These are phyloP conservation scores for Lordiphosa collinella DNA, from an alignment of 1,140 invertebrate species.

Conservation along the genomic window DNA sequence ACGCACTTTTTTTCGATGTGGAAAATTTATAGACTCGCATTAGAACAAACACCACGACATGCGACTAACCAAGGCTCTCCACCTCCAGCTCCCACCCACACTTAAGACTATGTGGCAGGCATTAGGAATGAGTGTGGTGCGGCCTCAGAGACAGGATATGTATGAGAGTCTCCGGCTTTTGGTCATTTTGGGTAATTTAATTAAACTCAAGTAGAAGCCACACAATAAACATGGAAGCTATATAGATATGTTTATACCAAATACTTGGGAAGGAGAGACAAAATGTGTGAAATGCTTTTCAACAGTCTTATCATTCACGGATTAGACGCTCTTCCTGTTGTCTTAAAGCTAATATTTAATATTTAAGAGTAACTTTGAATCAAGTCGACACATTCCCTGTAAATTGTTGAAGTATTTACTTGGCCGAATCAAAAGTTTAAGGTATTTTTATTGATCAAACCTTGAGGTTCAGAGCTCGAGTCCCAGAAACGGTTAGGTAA, in stretches of 20 bases:
- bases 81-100: slow-evolving; percentile 4
- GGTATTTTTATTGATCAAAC: too few species aligned
- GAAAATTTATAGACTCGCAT: slow-evolving; percentile 49
- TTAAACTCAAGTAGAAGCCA: slow-evolving; percentile 28
- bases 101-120: slow-evolving; percentile 21
- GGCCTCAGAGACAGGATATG: neutral
- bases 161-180: neutral
- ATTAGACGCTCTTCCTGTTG: too few species aligned
- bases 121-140: neutral
- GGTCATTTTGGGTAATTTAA: slow-evolving; percentile 45
- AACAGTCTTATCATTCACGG: too few species aligned
- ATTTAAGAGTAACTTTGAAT: too few species aligned
- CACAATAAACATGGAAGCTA: neutral
- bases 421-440: too few species aligned
- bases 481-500: too few species aligned
- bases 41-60: slow-evolving; percentile 49
- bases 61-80: slow-evolving; percentile 5
- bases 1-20: slow-evolving; percentile 42
- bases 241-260: too few species aligned
- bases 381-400: too few species aligned
- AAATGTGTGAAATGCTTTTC: too few species aligned
- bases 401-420: too few species aligned
- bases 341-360: too few species aligned
- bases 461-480: too few species aligned
- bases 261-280: neutral